Percentiles rank a stretch among this genome's conserved stretches.
phyloP scores from a whole-genome alignment of 1,140 invertebrate genomes.

The Dermatophagoides farinae region DNA sequence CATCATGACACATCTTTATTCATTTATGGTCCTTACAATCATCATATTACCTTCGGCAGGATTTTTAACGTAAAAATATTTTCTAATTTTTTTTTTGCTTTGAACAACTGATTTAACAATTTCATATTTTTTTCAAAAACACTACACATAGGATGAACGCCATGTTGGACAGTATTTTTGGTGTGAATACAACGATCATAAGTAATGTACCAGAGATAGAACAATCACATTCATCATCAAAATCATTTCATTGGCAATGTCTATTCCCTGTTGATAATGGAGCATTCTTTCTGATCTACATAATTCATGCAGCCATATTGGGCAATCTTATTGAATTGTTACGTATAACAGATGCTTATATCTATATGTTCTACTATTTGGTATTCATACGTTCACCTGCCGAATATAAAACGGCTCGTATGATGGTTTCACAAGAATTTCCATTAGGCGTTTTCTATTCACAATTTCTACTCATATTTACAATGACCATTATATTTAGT shows the following conservation, averaged over 20 bases:
- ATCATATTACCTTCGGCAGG: conserved; percentile 80
- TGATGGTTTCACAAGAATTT: conserved; percentile 65
- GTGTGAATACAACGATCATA: background rate
- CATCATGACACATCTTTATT: conserved; percentile 79
- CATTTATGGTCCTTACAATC: conserved; percentile 78
- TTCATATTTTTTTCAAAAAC: too few relatives aligned
- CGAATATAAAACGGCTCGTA: conserved; percentile 7
- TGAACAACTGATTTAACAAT: too few relatives aligned
- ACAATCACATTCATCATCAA: too few relatives aligned
- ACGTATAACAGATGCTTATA: conserved; percentile 71
- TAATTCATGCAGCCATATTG: conserved; percentile 79
- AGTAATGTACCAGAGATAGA: too few relatives aligned
- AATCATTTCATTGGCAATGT: conserved; percentile 46
- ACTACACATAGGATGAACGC: conserved; percentile 31
- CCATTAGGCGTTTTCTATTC: conserved; percentile 86
- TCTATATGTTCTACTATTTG: conserved; percentile 39
- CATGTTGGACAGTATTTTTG: conserved; percentile 25
- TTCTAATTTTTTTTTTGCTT: too few relatives aligned
- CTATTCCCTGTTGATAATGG: conserved; percentile 85
- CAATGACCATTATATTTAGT: conserved; percentile 75
- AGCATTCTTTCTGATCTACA: conserved; percentile 91
- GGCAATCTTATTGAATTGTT: conserved; percentile 71
- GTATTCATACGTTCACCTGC: conserved; percentile 10
- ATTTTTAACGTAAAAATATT: conserved; percentile 44
- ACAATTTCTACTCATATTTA: conserved; percentile 80